phyloP scores from a whole-genome alignment of 2,113 vertebrate genomes.

The Pantherophis guttatus region DNA sequence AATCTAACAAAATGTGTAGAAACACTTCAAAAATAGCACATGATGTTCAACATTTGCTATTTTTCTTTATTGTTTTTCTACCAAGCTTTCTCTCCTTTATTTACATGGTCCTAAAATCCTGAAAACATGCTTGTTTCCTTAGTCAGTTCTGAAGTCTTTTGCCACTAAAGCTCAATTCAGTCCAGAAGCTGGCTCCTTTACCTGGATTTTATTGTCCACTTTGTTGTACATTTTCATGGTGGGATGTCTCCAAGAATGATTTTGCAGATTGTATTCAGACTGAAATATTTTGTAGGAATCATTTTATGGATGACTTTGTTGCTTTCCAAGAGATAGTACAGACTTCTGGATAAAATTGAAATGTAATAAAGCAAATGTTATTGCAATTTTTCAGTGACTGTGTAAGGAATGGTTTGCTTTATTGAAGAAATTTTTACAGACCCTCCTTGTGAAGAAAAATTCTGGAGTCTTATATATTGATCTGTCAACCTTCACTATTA shows the following conservation, averaged over 20 bases:
- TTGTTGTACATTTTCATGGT: conserved; percentile 5
- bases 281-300: not conserved
- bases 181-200: conserved; percentile 8
- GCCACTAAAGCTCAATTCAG: not conserved
- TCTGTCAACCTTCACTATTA: not conserved
- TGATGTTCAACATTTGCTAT: not conserved
- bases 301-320: not conserved
- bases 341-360: not conserved
- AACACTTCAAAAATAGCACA: not conserved
- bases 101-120: conserved; percentile 12
- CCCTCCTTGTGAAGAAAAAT: not conserved
- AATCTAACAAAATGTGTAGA: not conserved
- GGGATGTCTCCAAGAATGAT: not conserved
- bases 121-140: conserved; percentile 44
- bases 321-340: not conserved
- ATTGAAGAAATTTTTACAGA: not conserved
- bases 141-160: conserved; percentile 27
- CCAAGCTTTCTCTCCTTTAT: not conserved
- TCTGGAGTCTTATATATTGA: not conserved
- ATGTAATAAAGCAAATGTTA: not conserved
- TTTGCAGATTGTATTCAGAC: not conserved
- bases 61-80: not conserved
- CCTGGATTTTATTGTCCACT: not conserved
- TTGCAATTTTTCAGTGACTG: not conserved
- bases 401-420: not conserved